Base-by-base conservation (phyloP, 2,888 invertebrate genomes). In the Calameuta pallipes region DNA sequence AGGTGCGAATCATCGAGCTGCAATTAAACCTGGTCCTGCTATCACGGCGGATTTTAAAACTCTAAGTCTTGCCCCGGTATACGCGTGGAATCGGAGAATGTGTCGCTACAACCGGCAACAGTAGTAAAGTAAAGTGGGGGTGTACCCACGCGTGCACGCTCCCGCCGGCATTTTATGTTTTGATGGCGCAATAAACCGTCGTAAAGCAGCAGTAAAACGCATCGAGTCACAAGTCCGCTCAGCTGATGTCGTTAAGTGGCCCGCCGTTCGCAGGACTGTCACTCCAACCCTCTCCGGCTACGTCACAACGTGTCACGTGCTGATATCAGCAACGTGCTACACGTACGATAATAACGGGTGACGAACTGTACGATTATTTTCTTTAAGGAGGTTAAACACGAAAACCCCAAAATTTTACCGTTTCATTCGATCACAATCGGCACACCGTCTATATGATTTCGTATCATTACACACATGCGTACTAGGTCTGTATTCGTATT, bases 171-270 rank as follows among this genome's bases (percentile, higher is more conserved):
- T 90, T 91, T 91, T 90, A 91, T 90, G 91, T 89, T 91, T 91
- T 91, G 91, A 91, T 91, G 90, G 91, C 87, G 91, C 90, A 91
- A 91, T 91, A 91, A 91, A 91, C 86, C 88, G 90, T 82, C 90
- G 89, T 90, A 90, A 91, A 91, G 91, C 88, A 90, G 91, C 90
- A 89, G 89, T 91, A 91, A 91, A 91, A 91, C 90, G 90, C 91
- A 91, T 91, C 89, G 90, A 91, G 90, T 90, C 91, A 88, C 91
- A 90, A 91, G 90, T 90, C 91, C 90, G 88, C 89, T 90, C 87
- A 87, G 89, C 88, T 89, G 89, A 91, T 89, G 90, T 90, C 89
- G 89, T 91, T 90, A 90, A 91, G 89, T 90, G 89, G 89, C 89
- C 87, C 87, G 86, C 84, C 83, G 83, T 85, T 83, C 84, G 82